Conservation (phyloP, 2,797 vertebrate species). For the Halcyon badia region DNA sequence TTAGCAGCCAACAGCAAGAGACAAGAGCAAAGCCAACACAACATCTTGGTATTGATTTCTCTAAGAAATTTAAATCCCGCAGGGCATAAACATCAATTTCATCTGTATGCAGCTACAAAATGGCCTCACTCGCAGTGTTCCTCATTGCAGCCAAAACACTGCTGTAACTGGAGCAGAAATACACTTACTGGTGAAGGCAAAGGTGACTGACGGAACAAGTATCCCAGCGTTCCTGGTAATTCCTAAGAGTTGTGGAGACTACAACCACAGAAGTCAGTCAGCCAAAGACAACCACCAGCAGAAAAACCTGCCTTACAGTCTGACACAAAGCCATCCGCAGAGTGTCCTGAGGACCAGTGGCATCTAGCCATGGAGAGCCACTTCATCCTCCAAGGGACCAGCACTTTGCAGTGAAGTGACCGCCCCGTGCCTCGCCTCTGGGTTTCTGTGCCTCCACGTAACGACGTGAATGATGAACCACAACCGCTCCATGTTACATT, state of each 20-base stretch:
- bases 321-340: not conserved
- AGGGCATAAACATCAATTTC: conserved; percentile 73
- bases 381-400: not conserved
- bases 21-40: conserved; percentile 59
- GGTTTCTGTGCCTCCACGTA: not conserved
- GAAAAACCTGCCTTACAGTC: not conserved
- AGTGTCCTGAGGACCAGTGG: accelerated
- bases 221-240: accelerated
- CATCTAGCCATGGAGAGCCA: not conserved
- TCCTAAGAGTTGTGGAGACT: not conserved
- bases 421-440: accelerated
- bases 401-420: not conserved
- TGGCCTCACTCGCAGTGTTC: conserved; percentile 17
- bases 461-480: not conserved
- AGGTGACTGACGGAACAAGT: not conserved
- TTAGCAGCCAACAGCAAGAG: conserved; percentile 50
- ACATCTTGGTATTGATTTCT: conserved; percentile 72
- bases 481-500: not conserved
- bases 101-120: conserved; percentile 72
- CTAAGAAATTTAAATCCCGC: conserved; percentile 67
- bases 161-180: not conserved
- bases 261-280: not conserved
- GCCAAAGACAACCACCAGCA: not conserved
- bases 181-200: not conserved
- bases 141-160: conserved; percentile 44